Base-by-base conservation (phyloP, 2,888 invertebrate genomes). In the Hypsopygia costalis region DNA sequence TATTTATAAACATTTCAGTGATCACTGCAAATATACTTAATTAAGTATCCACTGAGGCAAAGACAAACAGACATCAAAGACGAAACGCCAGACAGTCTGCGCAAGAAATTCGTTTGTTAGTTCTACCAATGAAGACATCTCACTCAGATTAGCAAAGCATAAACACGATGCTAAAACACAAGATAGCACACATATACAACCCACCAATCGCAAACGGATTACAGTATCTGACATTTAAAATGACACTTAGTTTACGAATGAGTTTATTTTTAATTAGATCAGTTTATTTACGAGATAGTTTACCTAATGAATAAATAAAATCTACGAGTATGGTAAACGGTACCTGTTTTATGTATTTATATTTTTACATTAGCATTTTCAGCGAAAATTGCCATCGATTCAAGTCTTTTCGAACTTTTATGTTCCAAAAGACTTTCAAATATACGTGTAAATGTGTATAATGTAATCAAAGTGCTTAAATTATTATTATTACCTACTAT, bases 21-120 rank as follows among this genome's bases (percentile, higher is more conserved):
- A 30, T 29, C 16, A 27, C 11, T 11, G 51, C 53, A 57, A 58
- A 61, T 52, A 45, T 49, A 55, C 51, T 54, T 63, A 58, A 59
- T 63, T 58, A 53, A 60, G 56, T 54, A 47, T 48, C 46, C 48
- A 54, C 56, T 60, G 58, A 55, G 58, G 51, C 44, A 49, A 69
- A 71, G 63, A 73, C 73, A 81, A 73, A 75, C 62, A 73, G 51
- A 75, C 73, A 69, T 81, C 83, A 85, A 82, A 83, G 80, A 59
- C 16, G 52, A 58, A 48, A 62, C 65, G 16, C 60, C 58, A 69
- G 69, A 81, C 71, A 61, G 49, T 59, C 62, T 60, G 69, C 59
- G 56, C 62, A 72, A 75, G 72, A 76, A 72, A 71, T 69, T 60
- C 60, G 70, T 72, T 73, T 81, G 77, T 81, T 80, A 68, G 72